Conservation (phyloP, 2,113 vertebrate species). For the Panurus biarmicus region DNA sequence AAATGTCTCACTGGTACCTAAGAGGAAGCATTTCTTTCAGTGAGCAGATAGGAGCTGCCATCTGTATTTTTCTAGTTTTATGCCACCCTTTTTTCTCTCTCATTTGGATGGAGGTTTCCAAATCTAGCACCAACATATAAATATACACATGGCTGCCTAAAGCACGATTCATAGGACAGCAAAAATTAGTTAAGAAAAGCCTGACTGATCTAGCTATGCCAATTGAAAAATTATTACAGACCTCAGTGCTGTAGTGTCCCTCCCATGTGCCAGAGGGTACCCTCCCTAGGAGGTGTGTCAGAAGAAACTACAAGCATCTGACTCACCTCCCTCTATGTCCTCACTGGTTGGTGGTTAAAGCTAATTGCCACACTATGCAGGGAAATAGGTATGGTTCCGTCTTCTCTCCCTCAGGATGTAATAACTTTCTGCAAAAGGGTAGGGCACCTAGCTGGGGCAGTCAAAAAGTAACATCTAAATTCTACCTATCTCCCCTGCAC, state of each 20-base stretch:
- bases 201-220: not conserved
- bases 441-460: not conserved
- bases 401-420: conserved; percentile 10
- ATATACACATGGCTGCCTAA: not conserved
- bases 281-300: not conserved
- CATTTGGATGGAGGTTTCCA: not conserved
- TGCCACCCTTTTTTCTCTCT: not conserved
- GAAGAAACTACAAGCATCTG: not conserved
- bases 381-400: not conserved
- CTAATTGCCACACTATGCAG: not conserved
- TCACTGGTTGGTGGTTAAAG: not conserved
- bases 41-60: not conserved
- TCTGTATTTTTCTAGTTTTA: not conserved
- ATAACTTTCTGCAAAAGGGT: not conserved
- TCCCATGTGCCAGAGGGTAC: not conserved
- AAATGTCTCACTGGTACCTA: not conserved
- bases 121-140: not conserved
- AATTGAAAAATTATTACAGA: not conserved
- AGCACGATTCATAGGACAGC: not conserved
- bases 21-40: not conserved
- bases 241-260: not conserved
- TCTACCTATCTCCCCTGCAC: not conserved
- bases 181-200: not conserved
- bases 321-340: not conserved
- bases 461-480: not conserved